These are phyloP conservation scores for Julus scandinavius DNA, from an alignment of 2,888 invertebrate species.

Conservation along the genomic window DNA sequence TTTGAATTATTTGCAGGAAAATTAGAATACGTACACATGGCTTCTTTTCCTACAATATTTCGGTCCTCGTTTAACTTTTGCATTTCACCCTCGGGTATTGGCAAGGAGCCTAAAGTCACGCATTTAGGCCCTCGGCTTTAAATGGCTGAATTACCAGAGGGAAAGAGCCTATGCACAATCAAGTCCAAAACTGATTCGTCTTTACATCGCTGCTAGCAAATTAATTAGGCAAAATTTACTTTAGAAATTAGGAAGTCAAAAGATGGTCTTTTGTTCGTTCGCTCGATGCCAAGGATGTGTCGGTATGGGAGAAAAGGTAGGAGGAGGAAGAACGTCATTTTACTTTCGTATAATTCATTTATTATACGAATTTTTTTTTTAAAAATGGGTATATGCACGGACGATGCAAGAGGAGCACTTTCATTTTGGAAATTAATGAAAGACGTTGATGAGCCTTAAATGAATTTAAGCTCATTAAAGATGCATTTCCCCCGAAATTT, in stretches of 20 bases:
- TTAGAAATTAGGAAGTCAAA: slow-evolving; percentile 42
- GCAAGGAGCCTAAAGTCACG: neutral
- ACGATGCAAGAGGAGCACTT: neutral
- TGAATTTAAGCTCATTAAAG: slow-evolving; percentile 42
- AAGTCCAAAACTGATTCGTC: slow-evolving; percentile 24
- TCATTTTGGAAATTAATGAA: slow-evolving; percentile 23
- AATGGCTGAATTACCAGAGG: neutral
- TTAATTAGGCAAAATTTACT: slow-evolving; percentile 39
- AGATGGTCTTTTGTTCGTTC: slow-evolving; percentile 37
- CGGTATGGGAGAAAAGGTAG: neutral
- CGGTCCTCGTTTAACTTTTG: neutral
- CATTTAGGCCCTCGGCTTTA: neutral
- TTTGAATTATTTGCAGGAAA: no score
- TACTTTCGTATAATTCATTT: slow-evolving; percentile 39
- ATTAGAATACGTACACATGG: no score
- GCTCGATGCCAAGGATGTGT: neutral
- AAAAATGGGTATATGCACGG: neutral
- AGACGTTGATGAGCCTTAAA: slow-evolving; percentile 38
- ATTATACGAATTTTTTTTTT: neutral
- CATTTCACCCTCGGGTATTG: neutral
- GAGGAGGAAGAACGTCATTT: slow-evolving; percentile 7
- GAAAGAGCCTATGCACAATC: neutral
- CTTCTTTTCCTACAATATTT: no score
- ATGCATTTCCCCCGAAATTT: slow-evolving; percentile 35
- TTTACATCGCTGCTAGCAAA: slow-evolving; percentile 19